Percentiles rank a stretch among this genome's conserved stretches.
Conservation (phyloP, 2,113 vertebrate genomes). For the Petromus typicus region DNA sequence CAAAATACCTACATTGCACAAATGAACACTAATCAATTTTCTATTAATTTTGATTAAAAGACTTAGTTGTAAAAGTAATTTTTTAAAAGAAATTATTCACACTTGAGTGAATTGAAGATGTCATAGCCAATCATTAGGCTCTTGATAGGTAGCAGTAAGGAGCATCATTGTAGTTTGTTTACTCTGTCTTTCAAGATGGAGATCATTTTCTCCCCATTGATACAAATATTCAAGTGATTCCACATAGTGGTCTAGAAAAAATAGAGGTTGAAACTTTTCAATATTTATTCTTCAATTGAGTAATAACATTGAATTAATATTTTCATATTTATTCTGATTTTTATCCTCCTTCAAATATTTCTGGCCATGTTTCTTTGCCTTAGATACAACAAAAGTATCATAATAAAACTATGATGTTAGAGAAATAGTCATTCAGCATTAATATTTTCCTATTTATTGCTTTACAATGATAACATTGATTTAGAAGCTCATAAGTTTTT, state of each 20-base stretch:
- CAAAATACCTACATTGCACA: neutral
- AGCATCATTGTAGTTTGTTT: constrained; percentile 25
- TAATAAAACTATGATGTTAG: neutral
- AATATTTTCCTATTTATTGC: neutral
- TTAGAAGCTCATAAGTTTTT: neutral
- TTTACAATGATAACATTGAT: neutral
- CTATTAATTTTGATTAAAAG: constrained; percentile 6
- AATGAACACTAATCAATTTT: neutral
- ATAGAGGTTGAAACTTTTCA: neutral
- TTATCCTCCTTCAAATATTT: neutral
- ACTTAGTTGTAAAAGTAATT: neutral
- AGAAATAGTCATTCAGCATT: neutral
- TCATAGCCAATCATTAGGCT: neutral
- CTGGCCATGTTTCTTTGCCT: neutral
- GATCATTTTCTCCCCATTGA: neutral
- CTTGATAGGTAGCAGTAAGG: neutral
- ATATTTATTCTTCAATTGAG: neutral
- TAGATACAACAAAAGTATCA: neutral
- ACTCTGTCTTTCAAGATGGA: neutral
- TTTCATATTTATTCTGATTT: neutral
- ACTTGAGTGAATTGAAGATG: constrained; percentile 39
- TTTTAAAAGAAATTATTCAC: constrained; percentile 14
- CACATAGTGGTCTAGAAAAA: neutral
- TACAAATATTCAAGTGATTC: neutral
- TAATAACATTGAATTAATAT: neutral